Percentiles rank a stretch among this genome's conserved stretches.
Conservation (phyloP, 2,888 invertebrate species). For the Julus scandinavius region DNA sequence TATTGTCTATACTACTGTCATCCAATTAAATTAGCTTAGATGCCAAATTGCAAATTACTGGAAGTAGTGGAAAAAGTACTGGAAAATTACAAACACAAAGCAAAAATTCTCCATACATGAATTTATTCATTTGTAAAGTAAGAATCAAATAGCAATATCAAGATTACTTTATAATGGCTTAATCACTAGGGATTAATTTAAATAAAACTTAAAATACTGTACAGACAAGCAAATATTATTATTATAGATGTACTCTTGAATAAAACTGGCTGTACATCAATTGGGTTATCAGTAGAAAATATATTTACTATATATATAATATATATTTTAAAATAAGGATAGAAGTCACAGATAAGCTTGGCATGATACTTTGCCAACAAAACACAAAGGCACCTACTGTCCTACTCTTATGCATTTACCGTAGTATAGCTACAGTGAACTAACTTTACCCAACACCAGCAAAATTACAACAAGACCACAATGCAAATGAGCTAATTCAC, state of each 20-base stretch:
- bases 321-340: conserved; percentile 42
- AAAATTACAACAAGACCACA: neutral
- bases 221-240: conserved; percentile 36
- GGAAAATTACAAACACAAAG: neutral
- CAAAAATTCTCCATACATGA: conserved; percentile 10
- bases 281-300: conserved; percentile 48
- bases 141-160: conserved; percentile 33
- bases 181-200: conserved; percentile 37
- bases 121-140: conserved; percentile 39
- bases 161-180: neutral
- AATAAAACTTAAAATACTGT: conserved; percentile 44
- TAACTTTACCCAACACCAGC: conserved; percentile 51
- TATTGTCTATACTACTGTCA: no score
- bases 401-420: conserved; percentile 26
- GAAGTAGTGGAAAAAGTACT: no score
- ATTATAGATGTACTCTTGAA: conserved; percentile 20
- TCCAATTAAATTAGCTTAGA: no score
- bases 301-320: conserved; percentile 49
- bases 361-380: conserved; percentile 45
- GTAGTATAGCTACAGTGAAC: neutral
- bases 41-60: no score
- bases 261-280: conserved; percentile 37
- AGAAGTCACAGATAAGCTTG: conserved; percentile 36
- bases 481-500: conserved; percentile 6
- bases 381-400: conserved; percentile 51